A percentile compares a stretch with the other conserved stretches of the same genome.
phyloP scores from a whole-genome alignment of 2,113 vertebrate species.

The Rhipidura dahli region DNA sequence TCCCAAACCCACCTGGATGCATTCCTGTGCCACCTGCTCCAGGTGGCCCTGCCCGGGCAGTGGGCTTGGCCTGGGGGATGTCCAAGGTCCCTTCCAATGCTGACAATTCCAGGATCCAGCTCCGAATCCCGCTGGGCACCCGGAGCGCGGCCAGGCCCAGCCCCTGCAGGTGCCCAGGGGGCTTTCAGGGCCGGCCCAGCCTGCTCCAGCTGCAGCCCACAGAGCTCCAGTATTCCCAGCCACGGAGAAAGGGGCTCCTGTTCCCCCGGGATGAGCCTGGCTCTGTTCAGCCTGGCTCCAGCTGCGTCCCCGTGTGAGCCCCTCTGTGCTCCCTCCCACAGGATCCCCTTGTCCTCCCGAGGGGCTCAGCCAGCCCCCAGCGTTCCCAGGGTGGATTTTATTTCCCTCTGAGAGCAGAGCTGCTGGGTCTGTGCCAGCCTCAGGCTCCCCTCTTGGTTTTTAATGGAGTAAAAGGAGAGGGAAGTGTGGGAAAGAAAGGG shows the following conservation, averaged over 20 bases:
- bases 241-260: neutral
- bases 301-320: constrained; percentile 26
- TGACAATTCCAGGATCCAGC: neutral
- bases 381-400: neutral
- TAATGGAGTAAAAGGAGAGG: neutral
- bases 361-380: neutral
- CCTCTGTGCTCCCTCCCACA: constrained; percentile 26
- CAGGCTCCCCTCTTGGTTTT: neutral
- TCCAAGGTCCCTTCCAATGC: rapidly evolving
- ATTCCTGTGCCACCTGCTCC: neutral
- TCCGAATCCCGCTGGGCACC: rapidly evolving
- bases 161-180: neutral
- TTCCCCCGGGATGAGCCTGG: neutral
- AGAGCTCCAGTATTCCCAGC: neutral
- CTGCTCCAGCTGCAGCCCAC: neutral
- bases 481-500: neutral
- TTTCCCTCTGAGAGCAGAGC: neutral
- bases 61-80: neutral
- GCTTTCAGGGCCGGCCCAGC: neutral
- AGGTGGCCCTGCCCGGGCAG: neutral
- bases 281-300: neutral
- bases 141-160: neutral
- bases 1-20: rapidly evolving
- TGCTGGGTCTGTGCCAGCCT: neutral
- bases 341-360: neutral